Percentiles rank a stretch among this genome's conserved stretches.
phyloP scores from a whole-genome alignment of 2,113 vertebrate genomes.

The Geococcyx californianus region DNA sequence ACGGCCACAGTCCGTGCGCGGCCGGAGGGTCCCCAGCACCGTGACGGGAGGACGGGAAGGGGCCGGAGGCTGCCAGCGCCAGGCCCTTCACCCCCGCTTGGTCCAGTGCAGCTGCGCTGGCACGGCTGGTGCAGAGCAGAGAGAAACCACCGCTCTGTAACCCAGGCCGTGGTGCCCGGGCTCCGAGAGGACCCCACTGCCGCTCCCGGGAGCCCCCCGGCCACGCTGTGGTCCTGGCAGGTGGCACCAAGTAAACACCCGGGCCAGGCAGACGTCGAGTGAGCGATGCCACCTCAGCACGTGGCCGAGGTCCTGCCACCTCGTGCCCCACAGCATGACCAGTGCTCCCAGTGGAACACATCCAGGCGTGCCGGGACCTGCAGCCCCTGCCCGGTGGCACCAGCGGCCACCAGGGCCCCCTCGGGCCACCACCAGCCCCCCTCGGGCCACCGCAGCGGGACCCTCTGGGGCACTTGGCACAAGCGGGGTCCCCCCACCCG shows the following conservation, averaged over 20 bases:
- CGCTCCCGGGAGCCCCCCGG: rapidly evolving
- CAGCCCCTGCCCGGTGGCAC: neutral
- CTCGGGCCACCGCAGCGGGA: rapidly evolving
- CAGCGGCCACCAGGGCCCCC: too few species aligned
- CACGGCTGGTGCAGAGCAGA: neutral
- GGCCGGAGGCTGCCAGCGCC: rapidly evolving
- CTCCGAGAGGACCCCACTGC: rapidly evolving
- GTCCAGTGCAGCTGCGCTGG: rapidly evolving
- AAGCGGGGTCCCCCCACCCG: neutral
- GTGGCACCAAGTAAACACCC: neutral
- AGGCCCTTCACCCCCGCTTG: neutral
- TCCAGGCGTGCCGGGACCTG: rapidly evolving
- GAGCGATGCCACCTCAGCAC: neutral
- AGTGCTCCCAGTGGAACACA: neutral
- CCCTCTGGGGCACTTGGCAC: neutral
- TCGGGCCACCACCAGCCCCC: too few species aligned
- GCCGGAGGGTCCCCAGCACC: neutral
- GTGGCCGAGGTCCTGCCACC: rapidly evolving
- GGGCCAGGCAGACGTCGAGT: neutral
- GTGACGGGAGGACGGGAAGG: rapidly evolving
- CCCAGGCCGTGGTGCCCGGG: rapidly evolving
- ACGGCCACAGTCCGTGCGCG: rapidly evolving
- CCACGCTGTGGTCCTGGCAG: rapidly evolving
- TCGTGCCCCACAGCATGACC: rapidly evolving
- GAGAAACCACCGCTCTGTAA: neutral